Evolutionary conservation across 2,888 invertebrate species (phyloP).

Genomic region (Rhagophthalmus giganteus): DNA sequence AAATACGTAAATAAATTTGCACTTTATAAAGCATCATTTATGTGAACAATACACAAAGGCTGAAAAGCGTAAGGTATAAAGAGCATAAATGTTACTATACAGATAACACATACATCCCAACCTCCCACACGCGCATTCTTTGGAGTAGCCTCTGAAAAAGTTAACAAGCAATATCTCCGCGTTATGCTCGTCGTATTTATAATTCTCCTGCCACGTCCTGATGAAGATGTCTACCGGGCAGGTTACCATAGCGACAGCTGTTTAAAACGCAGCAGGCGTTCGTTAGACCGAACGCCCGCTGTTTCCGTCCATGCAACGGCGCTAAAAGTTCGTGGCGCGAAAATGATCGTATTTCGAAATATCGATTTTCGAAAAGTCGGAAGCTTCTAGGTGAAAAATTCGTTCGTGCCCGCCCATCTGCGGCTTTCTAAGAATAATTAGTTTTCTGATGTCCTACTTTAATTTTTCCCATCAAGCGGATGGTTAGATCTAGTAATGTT

Average conservation of each 20-base stretch:
- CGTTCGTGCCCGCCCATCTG: too few relatives aligned
- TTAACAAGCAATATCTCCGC: conserved; percentile 48
- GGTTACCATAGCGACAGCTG: conserved; percentile 54
- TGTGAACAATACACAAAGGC: conserved; percentile 34
- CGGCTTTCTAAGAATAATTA: background rate
- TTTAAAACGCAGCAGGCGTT: conserved; percentile 50
- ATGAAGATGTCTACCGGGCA: conserved; percentile 54
- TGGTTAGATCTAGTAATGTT: background rate
- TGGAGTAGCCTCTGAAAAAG: conserved; percentile 41
- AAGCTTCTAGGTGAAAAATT: too few relatives aligned
- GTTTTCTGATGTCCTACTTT: too few relatives aligned
- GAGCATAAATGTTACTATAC: conserved; percentile 31
- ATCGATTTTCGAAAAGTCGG: too few relatives aligned
- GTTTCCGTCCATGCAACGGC: conserved; percentile 30
- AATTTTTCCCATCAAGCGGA: too few relatives aligned
- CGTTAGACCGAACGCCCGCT: conserved; percentile 48
- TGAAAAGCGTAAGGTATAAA: conserved; percentile 34
- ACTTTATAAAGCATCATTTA: conserved; percentile 31
- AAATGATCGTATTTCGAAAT: conserved; percentile 13
- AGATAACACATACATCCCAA: conserved; percentile 33
- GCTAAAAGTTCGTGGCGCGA: conserved; percentile 29
- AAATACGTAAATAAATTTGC: conserved; percentile 27
- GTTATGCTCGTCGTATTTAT: conserved; percentile 50
- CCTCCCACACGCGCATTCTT: conserved; percentile 40
- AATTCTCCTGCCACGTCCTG: conserved; percentile 50